These are phyloP conservation scores for Tanypteryx hageni DNA, from an alignment of 2,888 invertebrate genomes.

Conservation along the genomic window DNA sequence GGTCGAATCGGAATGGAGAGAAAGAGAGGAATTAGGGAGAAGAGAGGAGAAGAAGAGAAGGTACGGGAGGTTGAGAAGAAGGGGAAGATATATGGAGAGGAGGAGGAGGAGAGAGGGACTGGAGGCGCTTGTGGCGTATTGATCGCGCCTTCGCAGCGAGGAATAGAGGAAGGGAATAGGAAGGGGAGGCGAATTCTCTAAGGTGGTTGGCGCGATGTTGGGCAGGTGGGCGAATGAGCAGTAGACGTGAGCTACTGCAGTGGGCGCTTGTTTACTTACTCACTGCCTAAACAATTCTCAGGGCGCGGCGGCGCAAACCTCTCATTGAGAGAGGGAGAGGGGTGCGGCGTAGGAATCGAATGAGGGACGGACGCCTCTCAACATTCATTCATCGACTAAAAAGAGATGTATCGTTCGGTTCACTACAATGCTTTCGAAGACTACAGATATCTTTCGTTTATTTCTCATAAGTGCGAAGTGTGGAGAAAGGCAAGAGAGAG, in stretches of 20 bases:
- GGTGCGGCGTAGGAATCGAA: no score
- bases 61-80: background rate
- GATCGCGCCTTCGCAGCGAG: slow-evolving; percentile 25
- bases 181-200: background rate
- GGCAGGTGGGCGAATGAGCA: background rate
- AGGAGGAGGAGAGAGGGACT: background rate
- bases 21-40: no score
- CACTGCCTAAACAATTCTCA: background rate
- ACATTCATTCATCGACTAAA: no score
- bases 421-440: no score
- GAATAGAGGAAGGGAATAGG: slow-evolving; percentile 41
- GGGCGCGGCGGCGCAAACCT: background rate
- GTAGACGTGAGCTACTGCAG: slow-evolving; percentile 11
- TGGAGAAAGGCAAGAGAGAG: no score
- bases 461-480: no score
- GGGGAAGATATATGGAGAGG: background rate
- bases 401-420: no score
- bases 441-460: no score
- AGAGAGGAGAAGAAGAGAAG: background rate
- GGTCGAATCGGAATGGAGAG: no score
- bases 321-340: no score
- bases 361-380: no score
- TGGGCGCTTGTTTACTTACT: slow-evolving; percentile 9
- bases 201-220: no score
- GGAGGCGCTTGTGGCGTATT: slow-evolving; percentile 50